These are phyloP conservation scores for Tetraneura akinire DNA, from an alignment of 1,140 invertebrate species.

Conservation along the genomic window DNA sequence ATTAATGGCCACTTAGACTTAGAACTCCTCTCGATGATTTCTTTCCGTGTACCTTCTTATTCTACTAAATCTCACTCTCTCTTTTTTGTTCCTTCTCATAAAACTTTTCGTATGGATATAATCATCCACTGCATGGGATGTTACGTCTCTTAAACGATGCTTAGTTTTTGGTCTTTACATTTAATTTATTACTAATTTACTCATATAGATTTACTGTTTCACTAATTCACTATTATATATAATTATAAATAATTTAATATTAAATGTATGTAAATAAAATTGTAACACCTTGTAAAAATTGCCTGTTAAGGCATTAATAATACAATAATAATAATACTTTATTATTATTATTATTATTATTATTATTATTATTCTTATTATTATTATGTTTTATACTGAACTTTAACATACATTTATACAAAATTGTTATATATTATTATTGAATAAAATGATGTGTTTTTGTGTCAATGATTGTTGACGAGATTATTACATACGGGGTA, in stretches of 20 bases:
- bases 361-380: too few relatives aligned
- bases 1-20: not conserved
- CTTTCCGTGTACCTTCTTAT: not conserved
- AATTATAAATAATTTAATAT: too few relatives aligned
- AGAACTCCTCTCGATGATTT: not conserved
- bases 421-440: not conserved
- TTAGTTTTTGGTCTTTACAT: not conserved
- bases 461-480: slow-evolving; percentile 33
- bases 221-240: too few relatives aligned
- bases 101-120: not conserved
- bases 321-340: too few relatives aligned
- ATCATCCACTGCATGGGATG: not conserved
- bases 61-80: not conserved
- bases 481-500: slow-evolving; percentile 22
- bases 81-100: not conserved
- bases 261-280: too few relatives aligned
- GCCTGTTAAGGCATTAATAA: too few relatives aligned
- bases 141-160: not conserved
- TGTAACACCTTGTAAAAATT: too few relatives aligned
- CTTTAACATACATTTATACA: not conserved
- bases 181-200: too few relatives aligned
- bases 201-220: too few relatives aligned
- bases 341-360: too few relatives aligned
- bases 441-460: slow-evolving; percentile 49
- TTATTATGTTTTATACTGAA: too few relatives aligned